Conservation (phyloP, 2,113 vertebrate species). For the Macrotus californicus region DNA sequence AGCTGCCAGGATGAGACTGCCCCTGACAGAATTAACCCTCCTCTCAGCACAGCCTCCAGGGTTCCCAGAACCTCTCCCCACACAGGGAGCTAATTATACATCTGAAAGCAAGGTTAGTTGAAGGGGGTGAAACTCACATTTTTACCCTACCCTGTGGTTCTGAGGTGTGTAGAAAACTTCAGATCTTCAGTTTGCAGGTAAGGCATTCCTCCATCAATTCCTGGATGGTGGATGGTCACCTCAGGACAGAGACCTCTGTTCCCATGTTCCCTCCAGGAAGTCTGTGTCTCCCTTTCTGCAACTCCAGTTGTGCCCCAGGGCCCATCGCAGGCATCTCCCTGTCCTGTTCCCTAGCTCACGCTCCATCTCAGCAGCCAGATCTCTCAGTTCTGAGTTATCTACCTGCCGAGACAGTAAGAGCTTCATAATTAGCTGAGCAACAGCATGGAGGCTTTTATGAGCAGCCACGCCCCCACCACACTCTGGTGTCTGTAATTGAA, state of each 20-base stretch:
- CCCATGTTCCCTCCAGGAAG: background rate
- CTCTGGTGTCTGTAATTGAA: conserved; percentile 46
- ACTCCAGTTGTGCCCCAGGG: background rate
- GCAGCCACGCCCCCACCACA: conserved; percentile 10
- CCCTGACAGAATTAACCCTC: background rate
- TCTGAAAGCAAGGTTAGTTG: background rate
- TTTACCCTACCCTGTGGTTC: background rate
- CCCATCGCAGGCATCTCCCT: no score
- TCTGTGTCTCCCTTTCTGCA: background rate
- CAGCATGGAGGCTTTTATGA: conserved; percentile 47
- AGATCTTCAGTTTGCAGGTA: background rate
- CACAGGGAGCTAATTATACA: background rate
- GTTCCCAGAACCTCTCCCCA: background rate
- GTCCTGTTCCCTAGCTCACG: background rate
- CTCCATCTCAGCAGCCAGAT: background rate
- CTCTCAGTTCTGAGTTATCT: conserved; percentile 64
- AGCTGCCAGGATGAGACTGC: background rate
- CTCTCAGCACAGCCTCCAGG: background rate
- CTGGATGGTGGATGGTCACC: no score
- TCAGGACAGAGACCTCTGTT: background rate
- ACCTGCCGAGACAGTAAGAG: conserved; percentile 60
- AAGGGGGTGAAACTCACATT: background rate
- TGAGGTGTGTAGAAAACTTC: background rate
- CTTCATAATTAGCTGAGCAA: conserved; percentile 66
- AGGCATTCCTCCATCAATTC: background rate